A percentile compares a stretch with the other conserved stretches of the same genome.
Evolutionary conservation across 30 jellyfish, hydroid and myxozoan genomes (phyloP).

Genomic region (Sanderia malayensis): DNA sequence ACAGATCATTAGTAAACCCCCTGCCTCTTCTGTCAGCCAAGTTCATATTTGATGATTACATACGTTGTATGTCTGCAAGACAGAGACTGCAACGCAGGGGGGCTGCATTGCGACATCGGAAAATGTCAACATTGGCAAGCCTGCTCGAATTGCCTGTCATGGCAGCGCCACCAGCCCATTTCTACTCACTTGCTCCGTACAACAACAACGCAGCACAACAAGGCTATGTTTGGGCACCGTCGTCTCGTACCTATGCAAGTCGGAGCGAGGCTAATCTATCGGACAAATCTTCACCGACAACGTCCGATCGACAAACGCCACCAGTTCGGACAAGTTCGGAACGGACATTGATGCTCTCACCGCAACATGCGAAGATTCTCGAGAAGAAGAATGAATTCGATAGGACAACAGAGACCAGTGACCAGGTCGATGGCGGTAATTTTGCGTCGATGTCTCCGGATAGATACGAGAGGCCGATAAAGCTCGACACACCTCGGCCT

Average conservation of each 20-base stretch:
- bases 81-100: conserved; percentile 91
- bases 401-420: background rate
- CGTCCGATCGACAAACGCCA: conserved; percentile 1
- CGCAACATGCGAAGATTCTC: conserved; percentile 56
- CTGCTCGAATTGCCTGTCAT: conserved; percentile 83
- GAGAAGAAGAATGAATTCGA: conserved; percentile 7
- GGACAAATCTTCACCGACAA: conserved; percentile 33
- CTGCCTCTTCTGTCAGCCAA: conserved; percentile 80
- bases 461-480: conserved; percentile 22
- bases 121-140: conserved; percentile 77
- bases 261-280: conserved; percentile 37
- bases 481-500: conserved; percentile 64
- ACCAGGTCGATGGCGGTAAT: conserved; percentile 3
- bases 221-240: conserved; percentile 90
- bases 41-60: conserved; percentile 90
- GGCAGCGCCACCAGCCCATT: conserved; percentile 94
- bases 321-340: conserved; percentile 42
- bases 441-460: conserved; percentile 9
- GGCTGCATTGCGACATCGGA: conserved; percentile 80
- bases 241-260: conserved; percentile 66
- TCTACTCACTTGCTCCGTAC: conserved; percentile 77
- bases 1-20: conserved; percentile 76
- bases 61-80: conserved; percentile 98
- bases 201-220: conserved; percentile 56
- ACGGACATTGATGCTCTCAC: conserved; percentile 42